Evolutionary conservation across 2,797 vertebrate species (phyloP).

Genomic region (Pangasius krempfi): DNA sequence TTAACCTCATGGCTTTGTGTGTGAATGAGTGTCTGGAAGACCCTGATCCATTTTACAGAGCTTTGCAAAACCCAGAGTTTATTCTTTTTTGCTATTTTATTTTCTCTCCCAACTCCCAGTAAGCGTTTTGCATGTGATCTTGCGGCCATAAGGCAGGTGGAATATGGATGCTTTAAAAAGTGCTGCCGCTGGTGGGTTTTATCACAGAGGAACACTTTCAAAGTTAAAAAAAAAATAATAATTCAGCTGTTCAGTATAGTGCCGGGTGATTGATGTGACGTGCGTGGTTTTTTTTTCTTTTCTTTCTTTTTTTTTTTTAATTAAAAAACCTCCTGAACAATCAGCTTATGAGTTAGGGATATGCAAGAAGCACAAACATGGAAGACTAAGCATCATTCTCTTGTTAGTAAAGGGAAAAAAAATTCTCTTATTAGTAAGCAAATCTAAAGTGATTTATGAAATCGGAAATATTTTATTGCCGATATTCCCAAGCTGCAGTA

Average conservation of each 20-base stretch:
- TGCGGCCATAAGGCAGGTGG: background rate
- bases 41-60: background rate
- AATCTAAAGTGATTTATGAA: background rate
- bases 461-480: background rate
- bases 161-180: background rate
- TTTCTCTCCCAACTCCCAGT: background rate
- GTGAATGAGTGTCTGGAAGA: background rate
- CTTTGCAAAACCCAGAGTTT: background rate
- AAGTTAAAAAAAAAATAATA: background rate
- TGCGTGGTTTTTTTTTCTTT: background rate
- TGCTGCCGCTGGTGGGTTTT: background rate
- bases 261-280: background rate
- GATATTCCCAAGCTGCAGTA: background rate
- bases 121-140: background rate
- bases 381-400: background rate
- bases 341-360: background rate
- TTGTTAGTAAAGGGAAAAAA: background rate
- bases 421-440: background rate
- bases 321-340: background rate
- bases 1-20: too few species aligned
- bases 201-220: background rate
- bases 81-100: background rate
- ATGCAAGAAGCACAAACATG: background rate
- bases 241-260: background rate
- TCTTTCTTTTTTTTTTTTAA: too few species aligned